Evolutionary conservation across 2,797 vertebrate species (phyloP), one percentile per base, ranked within the genome.

Genomic region (Arremon brunneinucha): DNA sequence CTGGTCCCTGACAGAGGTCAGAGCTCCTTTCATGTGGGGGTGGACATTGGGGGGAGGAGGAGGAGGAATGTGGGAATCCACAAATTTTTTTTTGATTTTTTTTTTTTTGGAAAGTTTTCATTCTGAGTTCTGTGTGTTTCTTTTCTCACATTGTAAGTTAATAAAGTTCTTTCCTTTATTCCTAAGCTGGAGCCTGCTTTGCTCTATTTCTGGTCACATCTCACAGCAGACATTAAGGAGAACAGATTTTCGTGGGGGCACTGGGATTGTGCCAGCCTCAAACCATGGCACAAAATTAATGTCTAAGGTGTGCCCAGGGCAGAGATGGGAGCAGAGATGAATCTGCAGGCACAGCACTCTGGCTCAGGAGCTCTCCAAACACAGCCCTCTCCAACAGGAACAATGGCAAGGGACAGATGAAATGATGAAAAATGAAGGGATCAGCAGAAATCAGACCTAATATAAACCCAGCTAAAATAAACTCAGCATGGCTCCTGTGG

Each of bases 361-460:
- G 93, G 70, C 83, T 76, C 88, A 57, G 78, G 43, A 90, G 12
- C 68, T 80, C 88, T 90, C 81, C 65, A 83, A 90, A 82, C 86
- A 81, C 79, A 81, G 65, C n/a, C 69, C 84, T 92, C 63, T 75
- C 57, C 83, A 83, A 49, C 8, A 9, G 89, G 79, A 92, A 91
- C 57, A 82, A 81, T 0, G 55, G 79, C 62, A 69, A 85, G 64
- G 72, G 85, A 75, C 76, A 72, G 69, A 17, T 37, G 34, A 84
- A 92, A 93, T 62, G 52, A 65, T 90, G 80, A 93, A 91, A 96
- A 97, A 94, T 82, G 65, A 96, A 91, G 55, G 52, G 83, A 88
- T 88, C 92, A 90, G 94, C 92, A 94, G 88, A 95, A 96, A 92
- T 59, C 63, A 79, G 81, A 57, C 64, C 81, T 83, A 92, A 90